A percentile compares a stretch with the other conserved stretches of the same genome.
phyloP scores from a whole-genome alignment of 2,113 vertebrate genomes.

The Pimephales promelas region DNA sequence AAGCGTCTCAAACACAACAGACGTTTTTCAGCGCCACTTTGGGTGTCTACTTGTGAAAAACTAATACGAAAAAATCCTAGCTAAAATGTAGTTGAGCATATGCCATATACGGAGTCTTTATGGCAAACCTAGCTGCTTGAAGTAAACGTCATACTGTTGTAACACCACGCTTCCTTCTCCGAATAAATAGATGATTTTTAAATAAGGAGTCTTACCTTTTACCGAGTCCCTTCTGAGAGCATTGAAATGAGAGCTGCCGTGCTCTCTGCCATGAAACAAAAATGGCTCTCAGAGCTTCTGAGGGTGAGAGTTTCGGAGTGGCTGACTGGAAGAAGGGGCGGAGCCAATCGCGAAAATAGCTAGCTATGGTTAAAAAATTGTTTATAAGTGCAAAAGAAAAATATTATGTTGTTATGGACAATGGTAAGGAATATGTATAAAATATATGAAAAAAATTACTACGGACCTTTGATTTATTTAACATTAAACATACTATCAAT shows the following conservation, averaged over 20 bases:
- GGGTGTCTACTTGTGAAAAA: constrained; percentile 35
- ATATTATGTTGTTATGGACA: background rate
- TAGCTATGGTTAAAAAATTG: constrained; percentile 36
- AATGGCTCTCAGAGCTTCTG: constrained; percentile 53
- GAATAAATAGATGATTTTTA: background rate
- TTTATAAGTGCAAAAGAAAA: background rate
- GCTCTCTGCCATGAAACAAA: constrained; percentile 58
- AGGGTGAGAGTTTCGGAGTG: constrained; percentile 45
- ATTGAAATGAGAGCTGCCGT: constrained; percentile 27
- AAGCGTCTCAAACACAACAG: background rate
- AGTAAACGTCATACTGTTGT: background rate
- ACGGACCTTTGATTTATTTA: no score
- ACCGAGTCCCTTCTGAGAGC: constrained; percentile 34
- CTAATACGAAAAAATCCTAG: constrained; percentile 21
- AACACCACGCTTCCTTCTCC: background rate
- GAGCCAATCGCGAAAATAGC: constrained; percentile 25
- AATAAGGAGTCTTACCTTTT: constrained; percentile 43
- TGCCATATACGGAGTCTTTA: background rate
- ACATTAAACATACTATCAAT: background rate
- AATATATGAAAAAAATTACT: background rate
- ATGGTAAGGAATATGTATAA: background rate
- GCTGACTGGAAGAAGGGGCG: constrained; percentile 41
- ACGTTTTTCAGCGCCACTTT: constrained; percentile 20
- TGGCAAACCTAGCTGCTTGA: background rate
- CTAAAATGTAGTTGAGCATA: constrained; percentile 36